Evolutionary conservation across 2,888 invertebrate genomes (phyloP), one percentile per base, ranked within the genome.

Genomic region (Lottia gigantea): DNA sequence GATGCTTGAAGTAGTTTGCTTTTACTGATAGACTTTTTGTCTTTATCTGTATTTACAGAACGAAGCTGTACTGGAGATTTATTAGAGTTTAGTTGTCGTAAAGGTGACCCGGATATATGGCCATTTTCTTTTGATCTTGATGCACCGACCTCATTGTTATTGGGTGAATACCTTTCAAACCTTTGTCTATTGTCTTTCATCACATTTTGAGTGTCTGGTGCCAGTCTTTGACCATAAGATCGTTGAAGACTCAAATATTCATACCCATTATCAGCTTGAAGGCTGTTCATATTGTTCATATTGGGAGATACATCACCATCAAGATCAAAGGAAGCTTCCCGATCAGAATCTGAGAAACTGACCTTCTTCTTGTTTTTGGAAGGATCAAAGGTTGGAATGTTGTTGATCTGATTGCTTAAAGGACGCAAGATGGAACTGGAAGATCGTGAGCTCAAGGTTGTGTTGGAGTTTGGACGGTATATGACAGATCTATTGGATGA

Each of bases 401-500:
- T 23, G 74, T 74, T 31, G 25, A 23, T 25, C 55, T 26, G 64
- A 69, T 64, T 49, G 61, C 55, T 19, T 40, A 45, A 64, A 40
- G 64, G n/a, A 15, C 40, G 69, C 49, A 49, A 45, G 49, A 64
- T 31, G 1, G 62, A 61, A 19, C 46, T 46, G 15, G 64, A 2
- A 46, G 47, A n/a, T 11, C 46, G 31, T 45, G 68, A 66, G 15
- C 47, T 26, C 31, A 66, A 2, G 45, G 63, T 45, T 62, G 31
- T 49, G 11, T 66, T 25, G 3, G 45, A 25, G 40, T 45, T 25
- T 66, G 82, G 82, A 68, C 80, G 72, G 71, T 82, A 82, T 66
- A 84, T 83, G 23, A 83, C 78, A 11, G 83, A 80, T 67, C 80
- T 80, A 62, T 78, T 78, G 62, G 83, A 83, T 2, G 80, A 83